Evolutionary conservation across 35 echinoderm and acorn worm genomes (phyloP).

Genomic region (Holothuria glaberrima): DNA sequence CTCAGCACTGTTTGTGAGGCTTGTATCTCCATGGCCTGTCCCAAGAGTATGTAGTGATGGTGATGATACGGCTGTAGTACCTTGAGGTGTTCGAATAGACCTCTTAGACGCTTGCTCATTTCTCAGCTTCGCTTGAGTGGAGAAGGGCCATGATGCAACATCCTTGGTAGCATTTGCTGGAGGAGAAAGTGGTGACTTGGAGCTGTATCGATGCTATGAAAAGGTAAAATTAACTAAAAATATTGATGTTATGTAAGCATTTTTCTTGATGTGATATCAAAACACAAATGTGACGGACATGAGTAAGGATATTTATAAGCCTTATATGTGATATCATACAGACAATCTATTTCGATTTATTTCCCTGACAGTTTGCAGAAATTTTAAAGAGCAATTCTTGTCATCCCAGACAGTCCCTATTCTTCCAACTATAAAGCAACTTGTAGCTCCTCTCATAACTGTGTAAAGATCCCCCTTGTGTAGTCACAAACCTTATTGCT

Average conservation of each 20-base stretch:
- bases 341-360: too few species aligned
- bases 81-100: neutral
- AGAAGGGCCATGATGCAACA: neutral
- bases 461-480: too few species aligned
- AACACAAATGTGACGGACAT: neutral
- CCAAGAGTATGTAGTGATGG: neutral
- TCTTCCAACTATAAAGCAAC: too few species aligned
- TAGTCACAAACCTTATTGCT: too few species aligned
- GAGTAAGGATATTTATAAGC: neutral
- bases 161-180: neutral
- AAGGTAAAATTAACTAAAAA: neutral
- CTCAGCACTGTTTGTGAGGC: conserved; percentile 83
- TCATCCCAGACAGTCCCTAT: too few species aligned
- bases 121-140: neutral
- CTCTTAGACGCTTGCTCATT: neutral
- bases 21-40: conserved; percentile 73
- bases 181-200: neutral
- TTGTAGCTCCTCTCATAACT: too few species aligned
- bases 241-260: neutral
- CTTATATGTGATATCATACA: neutral
- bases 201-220: conserved; percentile 51
- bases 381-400: too few species aligned
- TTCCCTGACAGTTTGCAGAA: too few species aligned
- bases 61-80: neutral
- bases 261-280: neutral